Evolutionary conservation across 2,113 vertebrate genomes (phyloP), one percentile per base, ranked within the genome.

Genomic region (Monopterus albus): DNA sequence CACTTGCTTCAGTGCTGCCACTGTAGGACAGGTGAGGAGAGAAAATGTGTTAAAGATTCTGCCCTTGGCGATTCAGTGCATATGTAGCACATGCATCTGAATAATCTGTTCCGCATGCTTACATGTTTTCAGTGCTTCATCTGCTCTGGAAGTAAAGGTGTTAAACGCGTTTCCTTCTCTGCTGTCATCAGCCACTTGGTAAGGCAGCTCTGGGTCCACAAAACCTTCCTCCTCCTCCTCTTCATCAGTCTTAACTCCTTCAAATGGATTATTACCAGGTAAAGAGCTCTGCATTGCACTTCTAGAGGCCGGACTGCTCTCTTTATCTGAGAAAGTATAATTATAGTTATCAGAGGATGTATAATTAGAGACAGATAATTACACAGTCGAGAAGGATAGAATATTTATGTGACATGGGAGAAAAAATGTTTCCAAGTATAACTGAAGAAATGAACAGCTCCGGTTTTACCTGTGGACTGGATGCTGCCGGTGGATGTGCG

Each of bases 381-480:
- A 45, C 15, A 65, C 31, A 15, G 29, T 14, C 26, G 12, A 29
- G 20, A n/a, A 18, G 23, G 23, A 2, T 2, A 7, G 17, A 43
- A 51, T 55, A 59, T 50, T 63, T 39, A 18, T 47, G 40, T 10
- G 25, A 25, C 5, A 18, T 17, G 1, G 9, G 31, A 8, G 7
- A 17, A 69, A 31, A n/a, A 26, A 7, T 11, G 46, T 35, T n/a
- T 58, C 47, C 14, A 39, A 29, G 20, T 23, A 8, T 18, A 55
- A 26, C 2, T 2, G 9, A 52, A 33, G 21, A 23, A 28, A 14
- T 7, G 15, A 46, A 43, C 10, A 17, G 7, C 18, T 31, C 6
- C 6, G 3, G n/a, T n/a, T n/a, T 72, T 84, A 98, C 97, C 96
- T 94, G 95, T 89, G 31, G 94, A 95, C 42, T 94, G 95, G 3